Base-by-base conservation (phyloP, 2,797 vertebrate genomes). In the Psittacula derbiana region DNA sequence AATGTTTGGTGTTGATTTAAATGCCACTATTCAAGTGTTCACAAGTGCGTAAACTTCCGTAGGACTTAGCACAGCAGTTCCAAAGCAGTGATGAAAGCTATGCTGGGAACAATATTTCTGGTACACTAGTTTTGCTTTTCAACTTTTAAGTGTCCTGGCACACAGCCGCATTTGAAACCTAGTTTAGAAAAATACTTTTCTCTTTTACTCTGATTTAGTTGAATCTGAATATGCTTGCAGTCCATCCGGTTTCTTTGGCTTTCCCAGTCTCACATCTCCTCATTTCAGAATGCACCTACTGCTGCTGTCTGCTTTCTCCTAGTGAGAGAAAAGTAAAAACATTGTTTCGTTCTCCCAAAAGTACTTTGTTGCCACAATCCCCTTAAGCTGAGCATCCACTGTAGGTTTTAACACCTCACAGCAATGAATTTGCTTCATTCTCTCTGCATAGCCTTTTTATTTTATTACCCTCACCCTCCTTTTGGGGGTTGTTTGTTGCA, bases 401-500 rank as follows among this genome's bases (percentile, higher is more conserved):
- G 10, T 47, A n/a, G 83, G 9, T 85, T 85, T 80, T 74, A 62
- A 28, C 88, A 60, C 9, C 20, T 88, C n/a, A n/a, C 7, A 64
- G 15, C 19, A n/a, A 21, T 57, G 15, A 17, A n/a, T 85, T 89
- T 80, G 16, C 21, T 88, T 67, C 16, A 2, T 7, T 67, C 28
- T 71, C 31, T 52, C 47, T 80, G 30, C 4, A 0, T 13, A 36
- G 19, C 10, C 10, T 65, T 23, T 67, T 53, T 57, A 41, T 60
- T 46, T 46, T 43, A 10, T 44, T 71, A 30, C 8, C 3, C 10
- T 1, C 12, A 16, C 15, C 8, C 8, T 4, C 8, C n/a, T 72
- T 43, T 38, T 8, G 3, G 4, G 8, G 2, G 0, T 6, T 44
- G 8, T 70, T 80, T 10, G 1, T 75, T 49, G 36, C 12, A n/a